Conservation (phyloP, 2,888 invertebrate genomes). For the Masnerella sp. region DNA sequence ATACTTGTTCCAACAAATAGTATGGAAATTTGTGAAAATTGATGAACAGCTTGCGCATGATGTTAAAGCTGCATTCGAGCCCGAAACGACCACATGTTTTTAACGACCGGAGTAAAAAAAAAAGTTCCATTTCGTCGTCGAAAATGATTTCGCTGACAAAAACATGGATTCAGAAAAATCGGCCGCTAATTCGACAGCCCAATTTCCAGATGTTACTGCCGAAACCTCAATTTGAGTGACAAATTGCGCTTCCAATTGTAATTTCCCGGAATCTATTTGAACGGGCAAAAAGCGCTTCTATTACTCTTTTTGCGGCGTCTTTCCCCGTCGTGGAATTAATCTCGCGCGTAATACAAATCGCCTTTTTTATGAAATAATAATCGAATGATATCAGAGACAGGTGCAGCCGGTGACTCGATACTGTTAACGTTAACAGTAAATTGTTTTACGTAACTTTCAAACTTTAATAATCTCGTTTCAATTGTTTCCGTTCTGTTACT, state of each 20-base stretch:
- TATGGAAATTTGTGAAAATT: conserved; percentile 14
- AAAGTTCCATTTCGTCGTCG: conserved; percentile 24
- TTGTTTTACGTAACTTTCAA: conserved; percentile 18
- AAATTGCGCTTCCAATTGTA: conserved; percentile 8
- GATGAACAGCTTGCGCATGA: conserved; percentile 1
- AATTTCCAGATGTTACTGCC: conserved; percentile 16
- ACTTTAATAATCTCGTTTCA: conserved; percentile 27
- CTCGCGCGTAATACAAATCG: conserved; percentile 3
- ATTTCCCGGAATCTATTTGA: conserved; percentile 5
- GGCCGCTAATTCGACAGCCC: conserved; percentile 15
- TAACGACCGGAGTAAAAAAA: neutral
- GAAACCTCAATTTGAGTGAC: conserved; percentile 17
- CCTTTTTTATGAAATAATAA: conserved; percentile 11
- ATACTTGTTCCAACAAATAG: too few species aligned
- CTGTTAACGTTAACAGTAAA: conserved; percentile 23
- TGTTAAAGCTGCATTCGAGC: conserved; percentile 13
- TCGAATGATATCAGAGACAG: conserved; percentile 32
- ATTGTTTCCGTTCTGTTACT: too few species aligned
- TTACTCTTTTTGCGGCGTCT: neutral
- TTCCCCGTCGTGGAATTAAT: conserved; percentile 15
- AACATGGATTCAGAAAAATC: conserved; percentile 20
- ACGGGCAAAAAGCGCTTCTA: neutral
- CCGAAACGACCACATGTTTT: conserved; percentile 11
- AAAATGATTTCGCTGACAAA: conserved; percentile 29
- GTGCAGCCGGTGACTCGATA: conserved; percentile 34